Percentiles rank a stretch among this genome's conserved stretches.
These are phyloP conservation scores for Epistrophella euchroma DNA, from an alignment of 2,888 invertebrate genomes.

Conservation along the genomic window DNA sequence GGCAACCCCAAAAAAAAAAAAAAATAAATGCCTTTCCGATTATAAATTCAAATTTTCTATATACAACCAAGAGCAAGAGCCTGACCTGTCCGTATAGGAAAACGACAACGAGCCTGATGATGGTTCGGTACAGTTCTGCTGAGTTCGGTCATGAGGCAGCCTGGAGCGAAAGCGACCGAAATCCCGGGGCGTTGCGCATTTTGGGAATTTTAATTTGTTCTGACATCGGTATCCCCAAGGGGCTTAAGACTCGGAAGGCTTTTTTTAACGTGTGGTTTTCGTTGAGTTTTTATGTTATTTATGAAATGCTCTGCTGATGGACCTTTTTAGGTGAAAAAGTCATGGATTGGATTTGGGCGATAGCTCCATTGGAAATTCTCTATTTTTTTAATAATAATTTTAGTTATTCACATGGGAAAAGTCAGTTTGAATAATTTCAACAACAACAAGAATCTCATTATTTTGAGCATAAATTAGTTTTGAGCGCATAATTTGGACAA, in stretches of 20 bases:
- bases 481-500: background rate
- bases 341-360: conserved; percentile 1
- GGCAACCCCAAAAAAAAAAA: conserved; percentile 20
- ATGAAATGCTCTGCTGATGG: conserved; percentile 3
- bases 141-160: conserved; percentile 19
- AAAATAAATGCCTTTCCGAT: conserved; percentile 57
- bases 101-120: conserved; percentile 49
- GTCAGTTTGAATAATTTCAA: conserved; percentile 24
- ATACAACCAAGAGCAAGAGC: conserved; percentile 28
- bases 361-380: conserved; percentile 8
- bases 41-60: conserved; percentile 70
- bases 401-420: conserved; percentile 1
- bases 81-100: conserved; percentile 49
- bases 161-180: conserved; percentile 24
- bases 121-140: conserved; percentile 9
- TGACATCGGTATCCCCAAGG: conserved; percentile 63
- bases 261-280: conserved; percentile 24
- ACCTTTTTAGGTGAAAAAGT: conserved; percentile 20
- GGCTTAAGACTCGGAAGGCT: conserved; percentile 5
- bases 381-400: conserved; percentile 16
- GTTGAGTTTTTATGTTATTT: background rate
- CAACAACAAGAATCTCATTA: conserved; percentile 14
- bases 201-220: conserved; percentile 69
- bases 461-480: conserved; percentile 4
- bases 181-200: conserved; percentile 64